phyloP scores from a whole-genome alignment of 1,140 invertebrate genomes.

The Vollenhovia emeryi region DNA sequence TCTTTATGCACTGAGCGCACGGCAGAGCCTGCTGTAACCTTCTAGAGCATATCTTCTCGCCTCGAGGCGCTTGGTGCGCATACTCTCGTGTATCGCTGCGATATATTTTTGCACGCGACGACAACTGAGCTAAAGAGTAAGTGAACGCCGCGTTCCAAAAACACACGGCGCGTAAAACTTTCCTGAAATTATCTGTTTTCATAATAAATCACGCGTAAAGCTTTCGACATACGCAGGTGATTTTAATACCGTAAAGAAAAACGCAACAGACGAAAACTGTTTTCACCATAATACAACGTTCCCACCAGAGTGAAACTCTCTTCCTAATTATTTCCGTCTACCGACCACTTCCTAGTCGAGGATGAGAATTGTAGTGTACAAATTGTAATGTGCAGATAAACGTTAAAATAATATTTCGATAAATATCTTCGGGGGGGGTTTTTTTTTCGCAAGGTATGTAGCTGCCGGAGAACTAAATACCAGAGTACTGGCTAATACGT shows the following conservation, averaged over 20 bases:
- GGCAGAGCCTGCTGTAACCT: background rate
- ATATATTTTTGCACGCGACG: background rate
- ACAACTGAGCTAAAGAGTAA: background rate
- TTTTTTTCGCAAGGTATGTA: background rate
- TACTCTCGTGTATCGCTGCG: conserved; percentile 17
- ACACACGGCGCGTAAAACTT: background rate
- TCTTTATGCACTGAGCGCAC: background rate
- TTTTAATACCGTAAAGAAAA: background rate
- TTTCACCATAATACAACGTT: background rate
- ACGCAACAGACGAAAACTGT: background rate
- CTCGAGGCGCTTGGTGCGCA: conserved; percentile 14
- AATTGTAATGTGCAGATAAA: background rate
- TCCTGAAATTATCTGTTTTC: background rate
- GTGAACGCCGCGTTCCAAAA: background rate
- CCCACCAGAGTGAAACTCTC: background rate
- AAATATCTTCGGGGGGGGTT: too few species aligned
- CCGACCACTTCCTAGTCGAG: background rate
- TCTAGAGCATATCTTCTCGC: conserved; percentile 45
- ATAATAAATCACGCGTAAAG: background rate
- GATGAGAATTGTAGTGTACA: background rate
- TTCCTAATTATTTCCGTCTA: background rate
- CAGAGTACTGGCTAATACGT: background rate
- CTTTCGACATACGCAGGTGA: background rate
- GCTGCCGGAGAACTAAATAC: background rate
- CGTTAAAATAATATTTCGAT: too few species aligned